A percentile compares a stretch with the other conserved stretches of the same genome.
Conservation (phyloP, 1,140 invertebrate genomes). For the Pseudobourletiella spinata region DNA sequence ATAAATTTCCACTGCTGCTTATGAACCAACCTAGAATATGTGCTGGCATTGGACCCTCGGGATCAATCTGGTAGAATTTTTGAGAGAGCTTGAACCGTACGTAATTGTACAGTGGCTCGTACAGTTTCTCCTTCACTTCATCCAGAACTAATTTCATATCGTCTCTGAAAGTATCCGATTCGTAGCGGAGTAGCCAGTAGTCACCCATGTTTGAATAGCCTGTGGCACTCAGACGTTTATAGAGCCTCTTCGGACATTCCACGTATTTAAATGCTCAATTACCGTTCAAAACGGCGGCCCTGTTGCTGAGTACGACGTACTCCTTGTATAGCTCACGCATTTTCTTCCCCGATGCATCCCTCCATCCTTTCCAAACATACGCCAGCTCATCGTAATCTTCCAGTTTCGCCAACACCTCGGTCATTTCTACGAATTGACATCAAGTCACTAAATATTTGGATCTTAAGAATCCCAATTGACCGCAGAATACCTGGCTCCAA, state of each 20-base stretch:
- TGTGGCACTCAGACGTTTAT: no score
- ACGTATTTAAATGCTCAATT: slow-evolving; percentile 12
- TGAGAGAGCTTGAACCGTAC: slow-evolving; percentile 70
- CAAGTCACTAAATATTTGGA: no score
- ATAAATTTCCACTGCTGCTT: background rate
- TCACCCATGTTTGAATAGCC: slow-evolving; percentile 19
- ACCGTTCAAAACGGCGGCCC: slow-evolving; percentile 49
- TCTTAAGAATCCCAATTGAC: no score
- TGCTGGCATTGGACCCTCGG: slow-evolving; percentile 75
- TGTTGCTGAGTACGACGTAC: slow-evolving; percentile 53
- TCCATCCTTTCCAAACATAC: slow-evolving; percentile 52
- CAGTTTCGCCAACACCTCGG: slow-evolving; percentile 38
- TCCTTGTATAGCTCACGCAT: slow-evolving; percentile 70
- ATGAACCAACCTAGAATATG: slow-evolving; percentile 67
- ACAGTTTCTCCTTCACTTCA: slow-evolving; percentile 65
- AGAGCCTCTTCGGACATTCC: no score
- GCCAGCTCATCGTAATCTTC: slow-evolving; percentile 46
- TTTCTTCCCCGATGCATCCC: slow-evolving; percentile 53
- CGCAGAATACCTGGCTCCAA: slow-evolving; percentile 39
- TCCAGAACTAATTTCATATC: slow-evolving; percentile 67
- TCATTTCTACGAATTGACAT: slow-evolving; percentile 41
- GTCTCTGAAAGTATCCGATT: slow-evolving; percentile 39
- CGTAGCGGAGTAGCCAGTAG: slow-evolving; percentile 69
- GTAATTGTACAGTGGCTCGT: slow-evolving; percentile 80
- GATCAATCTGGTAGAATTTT: slow-evolving; percentile 55